Conservation (phyloP, 1,140 invertebrate species). For the Apis laboriosa region DNA sequence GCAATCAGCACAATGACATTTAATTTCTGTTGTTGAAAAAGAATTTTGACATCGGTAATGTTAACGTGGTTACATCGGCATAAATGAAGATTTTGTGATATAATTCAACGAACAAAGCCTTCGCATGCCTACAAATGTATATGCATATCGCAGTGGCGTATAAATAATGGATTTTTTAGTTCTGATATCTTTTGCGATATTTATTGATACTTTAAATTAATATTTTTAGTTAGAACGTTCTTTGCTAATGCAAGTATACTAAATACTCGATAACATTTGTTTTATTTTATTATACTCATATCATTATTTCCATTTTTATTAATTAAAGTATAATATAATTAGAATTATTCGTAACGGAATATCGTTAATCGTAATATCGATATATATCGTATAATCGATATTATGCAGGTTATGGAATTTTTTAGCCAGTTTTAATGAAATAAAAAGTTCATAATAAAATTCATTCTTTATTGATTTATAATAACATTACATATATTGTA, state of each 20-base stretch:
- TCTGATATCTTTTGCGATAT: background rate
- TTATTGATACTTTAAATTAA: background rate
- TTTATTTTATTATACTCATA: too few species aligned
- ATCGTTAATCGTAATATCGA: background rate
- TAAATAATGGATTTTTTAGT: constrained; percentile 25
- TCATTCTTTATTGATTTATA: background rate
- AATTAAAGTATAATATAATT: background rate
- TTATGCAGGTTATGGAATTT: background rate
- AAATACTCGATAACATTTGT: too few species aligned
- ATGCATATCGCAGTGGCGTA: background rate
- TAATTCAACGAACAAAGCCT: background rate
- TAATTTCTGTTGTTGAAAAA: background rate
- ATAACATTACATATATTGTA: background rate
- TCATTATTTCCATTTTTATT: too few species aligned
- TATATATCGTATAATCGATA: background rate
- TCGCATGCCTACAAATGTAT: background rate
- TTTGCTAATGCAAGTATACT: too few species aligned
- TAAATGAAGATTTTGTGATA: constrained; percentile 7
- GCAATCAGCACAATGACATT: background rate
- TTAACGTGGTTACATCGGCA: background rate
- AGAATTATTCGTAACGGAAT: background rate
- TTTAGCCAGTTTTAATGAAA: background rate
- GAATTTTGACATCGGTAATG: background rate
- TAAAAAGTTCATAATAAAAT: background rate
- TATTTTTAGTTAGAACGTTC: too few species aligned